Evolutionary conservation across 2,888 invertebrate species (phyloP).

Genomic region (Archaeoteleia sp.): DNA sequence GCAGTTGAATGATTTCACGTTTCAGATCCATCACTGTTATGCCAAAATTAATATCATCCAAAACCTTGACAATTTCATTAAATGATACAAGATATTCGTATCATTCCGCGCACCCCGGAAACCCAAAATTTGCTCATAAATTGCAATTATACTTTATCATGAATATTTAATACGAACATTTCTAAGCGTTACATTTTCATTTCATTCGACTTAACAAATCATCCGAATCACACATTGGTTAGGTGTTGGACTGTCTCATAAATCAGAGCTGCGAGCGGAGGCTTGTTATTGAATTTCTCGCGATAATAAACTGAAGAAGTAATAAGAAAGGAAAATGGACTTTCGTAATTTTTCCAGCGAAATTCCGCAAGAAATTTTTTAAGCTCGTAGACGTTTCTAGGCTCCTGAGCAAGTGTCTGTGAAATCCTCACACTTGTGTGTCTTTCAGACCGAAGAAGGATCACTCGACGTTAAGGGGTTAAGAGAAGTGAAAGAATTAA

Average conservation of each 20-base stretch:
- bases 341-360: conserved; percentile 23
- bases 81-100: too few relatives aligned
- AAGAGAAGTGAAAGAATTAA: conserved; percentile 26
- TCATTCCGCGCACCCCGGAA: too few relatives aligned
- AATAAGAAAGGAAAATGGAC: conserved; percentile 26
- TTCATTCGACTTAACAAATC: conserved; percentile 23
- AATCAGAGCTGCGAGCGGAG: conserved; percentile 15
- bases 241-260: conserved; percentile 25
- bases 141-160: conserved; percentile 13
- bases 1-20: conserved; percentile 2
- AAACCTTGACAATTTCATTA: too few relatives aligned
- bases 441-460: conserved; percentile 28
- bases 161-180: conserved; percentile 18
- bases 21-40: neutral
- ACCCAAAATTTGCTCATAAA: too few relatives aligned
- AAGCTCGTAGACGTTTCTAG: conserved; percentile 15
- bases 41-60: too few relatives aligned
- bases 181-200: conserved; percentile 22
- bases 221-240: conserved; percentile 27
- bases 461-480: conserved; percentile 19
- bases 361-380: conserved; percentile 18
- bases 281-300: conserved; percentile 31
- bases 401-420: conserved; percentile 18
- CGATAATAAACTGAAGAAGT: conserved; percentile 20
- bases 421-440: conserved; percentile 17